phyloP scores from a whole-genome alignment of 1,140 invertebrate genomes.

The Spodoptera litura region DNA sequence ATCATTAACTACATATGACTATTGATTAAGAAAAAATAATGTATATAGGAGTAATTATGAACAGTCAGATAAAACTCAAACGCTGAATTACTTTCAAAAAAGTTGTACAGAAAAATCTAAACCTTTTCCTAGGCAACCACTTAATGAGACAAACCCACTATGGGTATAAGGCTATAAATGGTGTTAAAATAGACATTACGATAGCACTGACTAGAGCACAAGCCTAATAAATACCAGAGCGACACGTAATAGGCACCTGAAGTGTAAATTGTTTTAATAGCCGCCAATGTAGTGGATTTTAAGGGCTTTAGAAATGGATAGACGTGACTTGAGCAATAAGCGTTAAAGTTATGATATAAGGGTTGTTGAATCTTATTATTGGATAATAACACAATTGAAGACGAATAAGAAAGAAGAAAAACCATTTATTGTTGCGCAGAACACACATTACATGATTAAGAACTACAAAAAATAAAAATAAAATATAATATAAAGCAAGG shows the following conservation, averaged over 20 bases:
- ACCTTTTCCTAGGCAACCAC: neutral
- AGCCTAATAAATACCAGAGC: slow-evolving; percentile 36
- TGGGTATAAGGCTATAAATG: neutral
- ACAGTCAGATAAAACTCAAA: too few relatives aligned
- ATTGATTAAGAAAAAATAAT: too few relatives aligned
- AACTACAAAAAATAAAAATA: too few relatives aligned
- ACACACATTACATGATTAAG: too few relatives aligned
- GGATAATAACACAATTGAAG: too few relatives aligned
- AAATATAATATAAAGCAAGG: too few relatives aligned
- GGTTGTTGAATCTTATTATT: too few relatives aligned
- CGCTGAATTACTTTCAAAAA: neutral
- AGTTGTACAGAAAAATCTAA: neutral
- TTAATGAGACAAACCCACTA: neutral
- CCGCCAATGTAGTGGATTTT: neutral
- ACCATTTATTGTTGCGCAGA: too few relatives aligned
- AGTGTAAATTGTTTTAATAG: slow-evolving; percentile 31
- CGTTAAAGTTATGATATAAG: too few relatives aligned
- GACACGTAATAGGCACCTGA: slow-evolving; percentile 27
- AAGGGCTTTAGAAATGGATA: neutral
- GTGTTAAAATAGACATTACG: slow-evolving; percentile 38
- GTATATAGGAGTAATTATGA: too few relatives aligned
- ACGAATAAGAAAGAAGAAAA: too few relatives aligned
- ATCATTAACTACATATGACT: too few relatives aligned
- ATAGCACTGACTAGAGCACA: slow-evolving; percentile 13
- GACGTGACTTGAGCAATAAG: neutral